phyloP scores from a whole-genome alignment of 2,113 vertebrate genomes.

The Globicephala melas region DNA sequence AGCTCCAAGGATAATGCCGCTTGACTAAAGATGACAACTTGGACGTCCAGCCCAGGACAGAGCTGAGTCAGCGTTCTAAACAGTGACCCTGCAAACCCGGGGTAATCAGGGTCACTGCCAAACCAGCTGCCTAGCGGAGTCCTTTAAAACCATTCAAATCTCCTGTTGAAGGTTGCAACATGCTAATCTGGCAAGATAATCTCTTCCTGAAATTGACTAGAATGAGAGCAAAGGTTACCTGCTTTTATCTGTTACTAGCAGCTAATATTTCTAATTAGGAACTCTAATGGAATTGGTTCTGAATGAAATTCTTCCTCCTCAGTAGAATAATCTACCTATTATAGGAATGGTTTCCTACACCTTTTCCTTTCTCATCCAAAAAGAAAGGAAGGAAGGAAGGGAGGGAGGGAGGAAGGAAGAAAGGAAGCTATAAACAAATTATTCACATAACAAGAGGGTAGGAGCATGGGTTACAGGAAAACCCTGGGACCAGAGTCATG shows the following conservation, averaged over 20 bases:
- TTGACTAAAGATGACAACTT: slow-evolving; percentile 67
- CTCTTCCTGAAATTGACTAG: slow-evolving; percentile 56
- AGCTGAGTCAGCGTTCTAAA: slow-evolving; percentile 75
- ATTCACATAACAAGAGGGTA: neutral
- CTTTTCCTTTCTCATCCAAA: neutral
- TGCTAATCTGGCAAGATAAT: slow-evolving; percentile 65
- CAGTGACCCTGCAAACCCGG: slow-evolving; percentile 61
- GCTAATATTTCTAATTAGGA: slow-evolving; percentile 45
- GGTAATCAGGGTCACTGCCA: slow-evolving; percentile 51
- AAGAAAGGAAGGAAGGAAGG: neutral
- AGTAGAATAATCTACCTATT: neutral
- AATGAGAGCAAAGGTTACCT: slow-evolving; percentile 63
- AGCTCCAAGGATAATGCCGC: slow-evolving; percentile 69
- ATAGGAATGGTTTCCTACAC: neutral
- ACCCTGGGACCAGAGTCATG: neutral
- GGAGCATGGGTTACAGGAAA: neutral
- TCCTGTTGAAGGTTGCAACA: slow-evolving; percentile 56
- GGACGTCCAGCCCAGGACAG: slow-evolving; percentile 61
- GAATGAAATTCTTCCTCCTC: slow-evolving; percentile 46
- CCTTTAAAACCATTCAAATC: slow-evolving; percentile 70
- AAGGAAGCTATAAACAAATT: neutral
- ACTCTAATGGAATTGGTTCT: slow-evolving; percentile 46
- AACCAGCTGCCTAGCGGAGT: slow-evolving; percentile 49
- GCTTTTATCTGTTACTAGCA: slow-evolving; percentile 60
- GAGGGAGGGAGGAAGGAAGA: too few relatives aligned